Evolutionary conservation across 2,113 vertebrate species (phyloP), one percentile per base, ranked within the genome.

Genomic region (Gadus macrocephalus): DNA sequence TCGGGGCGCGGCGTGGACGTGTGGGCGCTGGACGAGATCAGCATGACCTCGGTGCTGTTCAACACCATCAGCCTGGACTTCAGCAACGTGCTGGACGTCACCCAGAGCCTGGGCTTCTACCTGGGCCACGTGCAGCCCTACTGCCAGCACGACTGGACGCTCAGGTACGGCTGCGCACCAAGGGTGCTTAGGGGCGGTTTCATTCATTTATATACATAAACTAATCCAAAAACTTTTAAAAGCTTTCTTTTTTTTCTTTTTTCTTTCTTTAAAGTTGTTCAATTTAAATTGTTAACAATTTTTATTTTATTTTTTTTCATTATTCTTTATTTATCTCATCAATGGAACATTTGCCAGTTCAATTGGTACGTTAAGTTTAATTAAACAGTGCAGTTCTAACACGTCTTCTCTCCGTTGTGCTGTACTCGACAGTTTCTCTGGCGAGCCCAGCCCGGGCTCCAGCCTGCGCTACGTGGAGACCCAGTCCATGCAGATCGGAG

Each of bases 61-160:
- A 98, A 98, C 84, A 97, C 96, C 83, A 98, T 99, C 68, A 98
- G 95, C 74, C 93, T 99, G 22, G 96, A 99, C 87, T 99, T 99
- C 79, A 94, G 94, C 86, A 98, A 98, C 63, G 92, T 98, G 15
- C 90, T 98, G 74, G 97, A 98, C 31, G 96, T 98, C 76, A 98
- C 97, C 12, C 96, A 98, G 69, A 98, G 96, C 80, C 93, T 99
- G 19, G 96, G 96, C 16, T 99, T 99, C 88, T 98, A 97, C 83
- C 89, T 98, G 19, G 97, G 97, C 56, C 96, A 96, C 11, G 95
- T 99, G 59, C 96, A 98, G 77, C 97, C 97, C 0, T 97, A 97
- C 88, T 99, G 97, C 74, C 92, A 93, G 62, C 97, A 98, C 3
- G 97, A 98, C 88, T 98, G 96, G 96, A 98, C 97, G 5, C 94